Conservation (phyloP, 2,113 vertebrate species). For the Marcusenius ussheri region DNA sequence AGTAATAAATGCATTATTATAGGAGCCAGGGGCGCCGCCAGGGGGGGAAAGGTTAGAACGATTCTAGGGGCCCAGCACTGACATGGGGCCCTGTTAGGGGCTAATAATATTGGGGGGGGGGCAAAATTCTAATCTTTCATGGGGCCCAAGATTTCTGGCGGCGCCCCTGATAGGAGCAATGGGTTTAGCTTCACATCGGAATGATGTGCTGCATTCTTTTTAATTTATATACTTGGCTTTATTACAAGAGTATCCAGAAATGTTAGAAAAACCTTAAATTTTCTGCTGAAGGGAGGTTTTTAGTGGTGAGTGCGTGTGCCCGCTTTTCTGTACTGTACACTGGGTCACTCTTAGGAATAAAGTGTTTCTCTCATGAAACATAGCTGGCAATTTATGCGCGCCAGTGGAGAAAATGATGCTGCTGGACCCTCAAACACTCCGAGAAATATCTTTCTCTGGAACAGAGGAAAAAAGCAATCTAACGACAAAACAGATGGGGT, state of each 20-base stretch:
- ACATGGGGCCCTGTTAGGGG: too few species aligned
- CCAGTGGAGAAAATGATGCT: not conserved
- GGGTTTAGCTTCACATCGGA: not conserved
- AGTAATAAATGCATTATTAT: not conserved
- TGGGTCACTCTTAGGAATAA: not conserved
- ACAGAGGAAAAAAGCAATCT: slow-evolving; percentile 7
- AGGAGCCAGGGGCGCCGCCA: too few species aligned
- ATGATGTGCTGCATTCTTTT: not conserved
- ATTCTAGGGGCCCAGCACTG: too few species aligned
- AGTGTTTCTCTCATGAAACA: not conserved
- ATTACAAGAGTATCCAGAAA: not conserved
- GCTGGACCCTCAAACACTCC: not conserved
- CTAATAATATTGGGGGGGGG: too few species aligned
- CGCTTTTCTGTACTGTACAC: not conserved
- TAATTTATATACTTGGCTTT: not conserved
- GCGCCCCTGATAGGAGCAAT: not conserved
- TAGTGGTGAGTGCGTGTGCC: not conserved
- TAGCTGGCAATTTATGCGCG: not conserved
- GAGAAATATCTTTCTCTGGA: slow-evolving; percentile 8
- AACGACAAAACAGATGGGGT: slow-evolving; percentile 1
- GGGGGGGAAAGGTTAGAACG: too few species aligned
- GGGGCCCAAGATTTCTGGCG: too few species aligned
- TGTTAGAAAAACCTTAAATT: not conserved
- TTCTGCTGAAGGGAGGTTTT: not conserved
- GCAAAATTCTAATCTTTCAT: too few species aligned